These are phyloP conservation scores for Theonella swinhoei DNA, from an alignment of 37 sponge, comb jelly and placozoan species.

Conservation along the genomic window DNA sequence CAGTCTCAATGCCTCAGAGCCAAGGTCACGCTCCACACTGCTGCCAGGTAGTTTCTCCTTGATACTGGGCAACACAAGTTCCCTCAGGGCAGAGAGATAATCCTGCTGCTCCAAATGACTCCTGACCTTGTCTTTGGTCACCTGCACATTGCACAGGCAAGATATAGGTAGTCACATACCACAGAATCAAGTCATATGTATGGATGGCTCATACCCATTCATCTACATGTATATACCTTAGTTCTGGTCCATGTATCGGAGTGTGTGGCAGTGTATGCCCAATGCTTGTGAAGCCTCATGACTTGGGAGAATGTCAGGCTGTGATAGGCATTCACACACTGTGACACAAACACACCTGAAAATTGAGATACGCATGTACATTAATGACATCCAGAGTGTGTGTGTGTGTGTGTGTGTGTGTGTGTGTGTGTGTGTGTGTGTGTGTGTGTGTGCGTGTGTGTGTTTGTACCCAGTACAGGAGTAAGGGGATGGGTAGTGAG, in stretches of 20 bases:
- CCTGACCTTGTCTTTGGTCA: background rate
- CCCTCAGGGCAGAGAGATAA: constrained; percentile 2
- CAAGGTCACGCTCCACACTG: background rate
- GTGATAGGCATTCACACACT: constrained; percentile 35
- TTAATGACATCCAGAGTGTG: too few species aligned
- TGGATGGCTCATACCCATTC: too few species aligned
- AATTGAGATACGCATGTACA: background rate
- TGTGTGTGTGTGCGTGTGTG: too few species aligned
- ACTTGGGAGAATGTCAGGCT: constrained; percentile 44
- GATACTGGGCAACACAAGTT: background rate
- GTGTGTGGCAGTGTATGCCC: background rate
- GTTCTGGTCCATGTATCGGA: background rate
- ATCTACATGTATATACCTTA: too few species aligned
- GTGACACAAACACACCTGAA: constrained; percentile 31
- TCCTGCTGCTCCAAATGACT: background rate
- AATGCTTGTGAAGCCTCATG: constrained; percentile 8
- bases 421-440: too few species aligned
- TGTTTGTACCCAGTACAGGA: background rate
- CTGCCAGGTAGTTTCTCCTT: background rate
- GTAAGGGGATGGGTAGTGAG: background rate
- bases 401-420: too few species aligned
- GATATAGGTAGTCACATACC: too few species aligned
- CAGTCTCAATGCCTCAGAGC: constrained; percentile 23
- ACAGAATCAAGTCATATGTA: too few species aligned
- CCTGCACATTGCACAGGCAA: too few species aligned